Evolutionary conservation across 37 sponge, comb jelly and placozoan species (phyloP), one percentile per base, ranked within the genome.

Genomic region (Aphrocallistes beatrix): DNA sequence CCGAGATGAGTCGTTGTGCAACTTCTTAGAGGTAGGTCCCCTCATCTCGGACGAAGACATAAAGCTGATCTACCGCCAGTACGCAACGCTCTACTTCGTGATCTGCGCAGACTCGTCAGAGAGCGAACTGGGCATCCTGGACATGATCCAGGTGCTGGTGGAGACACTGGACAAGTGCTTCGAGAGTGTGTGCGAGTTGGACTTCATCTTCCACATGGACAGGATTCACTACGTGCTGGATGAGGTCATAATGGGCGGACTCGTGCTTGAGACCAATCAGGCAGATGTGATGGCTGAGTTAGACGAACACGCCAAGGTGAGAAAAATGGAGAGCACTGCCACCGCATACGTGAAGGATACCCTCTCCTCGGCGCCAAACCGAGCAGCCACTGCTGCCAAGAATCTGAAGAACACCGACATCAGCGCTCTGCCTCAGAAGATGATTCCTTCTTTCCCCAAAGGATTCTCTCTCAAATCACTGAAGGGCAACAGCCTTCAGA

Each of bases 161-260:
- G 99, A 99, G 84, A 94, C 94, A 36, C 87, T 99, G 40, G 99
- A 99, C 81, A 89, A 95, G 34, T 93, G 94, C 32, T 99, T 99
- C 91, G 99, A 99, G 94, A 99, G 96, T 86, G 99, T 99, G 36
- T 99, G 99, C 82, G 99, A 99, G 83, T 87, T 99, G 50, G 99
- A 99, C 89, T 91, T 99, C 23, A 99, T 99, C 42, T 99, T 99
- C 83, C 99, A 99, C 86, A 90, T 99, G 85, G 99, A 99, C 82
- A 60, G n/a, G 34, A 30, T 93, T 37, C 95, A 94, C 49, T 93
- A 94, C 87, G 93, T 93, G 25, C 90, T 93, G 3, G 85, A 91
- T 42, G 99, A 99, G 90, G 92, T 99, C 1, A 94, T 99, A 39
- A 94, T 96, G 91, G 99, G 99, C 37, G 99, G 99, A 37, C 94